Evolutionary conservation across 2,113 vertebrate species (phyloP), one percentile per base, ranked within the genome.

Genomic region (Oreocharis arfaki): DNA sequence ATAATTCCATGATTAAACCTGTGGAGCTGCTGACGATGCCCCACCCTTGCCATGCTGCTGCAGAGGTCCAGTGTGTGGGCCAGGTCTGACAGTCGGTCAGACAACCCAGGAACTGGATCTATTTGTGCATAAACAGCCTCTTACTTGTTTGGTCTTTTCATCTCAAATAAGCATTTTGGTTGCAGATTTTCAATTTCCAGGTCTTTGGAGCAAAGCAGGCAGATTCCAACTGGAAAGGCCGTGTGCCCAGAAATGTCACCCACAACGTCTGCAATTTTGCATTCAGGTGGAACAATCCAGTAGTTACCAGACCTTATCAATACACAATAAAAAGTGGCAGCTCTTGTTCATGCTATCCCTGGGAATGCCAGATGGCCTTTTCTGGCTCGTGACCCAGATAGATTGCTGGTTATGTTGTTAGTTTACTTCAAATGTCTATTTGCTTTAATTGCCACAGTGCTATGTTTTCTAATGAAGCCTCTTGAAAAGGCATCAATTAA

Each of bases 341-440:
- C 83, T 90, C 84, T 59, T 85, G 84, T 74, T 95, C 77, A 9
- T 68, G 49, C 32, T 37, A 32, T 73, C 74, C 22, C 73, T 80
- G 91, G 77, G 83, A 95, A 95, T 92, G 87, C 92, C 95, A 94
- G 93, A 93, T 95, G 93, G 88, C 70, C 63, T 95, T 89, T 91
- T 84, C 90, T 97, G 95, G 92, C 91, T 94, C 87, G 23, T 61
- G 80, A 93, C 83, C 87, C 83, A 80, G 17, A 84, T 37, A 82
- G 71, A 93, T 83, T 77, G 50, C 55, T 93, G 59, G 49, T 84
- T 95, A 89, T 94, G 79, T 35, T 96, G 81, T 93, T 87, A 94
- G 94, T 86, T 96, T 95, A 82, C 70, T 90, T 90, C 53, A 88
- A 81, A 91, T 46, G 24, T 69, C 78, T 80, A 26, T 69, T 84